Percentiles rank a stretch among this genome's conserved stretches.
Conservation (phyloP, 2,888 invertebrate species). For the Chrysomela aeneicollis region DNA sequence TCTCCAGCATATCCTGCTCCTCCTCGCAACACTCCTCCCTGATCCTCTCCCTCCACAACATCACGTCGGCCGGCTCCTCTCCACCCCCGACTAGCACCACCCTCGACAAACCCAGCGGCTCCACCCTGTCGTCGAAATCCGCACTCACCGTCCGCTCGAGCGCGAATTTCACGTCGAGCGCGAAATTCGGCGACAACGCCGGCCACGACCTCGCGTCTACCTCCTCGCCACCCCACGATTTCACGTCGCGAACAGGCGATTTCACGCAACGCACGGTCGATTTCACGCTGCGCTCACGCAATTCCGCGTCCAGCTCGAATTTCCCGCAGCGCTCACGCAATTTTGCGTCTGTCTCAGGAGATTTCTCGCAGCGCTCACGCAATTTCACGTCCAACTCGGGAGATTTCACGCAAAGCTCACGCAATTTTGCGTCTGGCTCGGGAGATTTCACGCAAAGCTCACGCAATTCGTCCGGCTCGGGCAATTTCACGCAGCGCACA, state of each 20-base stretch:
- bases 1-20: conserved; percentile 63
- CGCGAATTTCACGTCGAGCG: conserved; percentile 46
- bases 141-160: conserved; percentile 49
- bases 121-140: conserved; percentile 48
- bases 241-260: conserved; percentile 13
- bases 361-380: conserved; percentile 9
- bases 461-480: too few relatives aligned
- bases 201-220: neutral
- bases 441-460: too few relatives aligned
- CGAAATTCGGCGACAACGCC: conserved; percentile 11
- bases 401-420: too few relatives aligned
- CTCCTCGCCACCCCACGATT: neutral
- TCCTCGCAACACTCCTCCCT: conserved; percentile 64
- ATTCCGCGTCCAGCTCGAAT: too few relatives aligned
- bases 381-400: too few relatives aligned
- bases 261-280: neutral
- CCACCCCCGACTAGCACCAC: conserved; percentile 61
- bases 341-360: neutral
- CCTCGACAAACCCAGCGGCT: conserved; percentile 42
- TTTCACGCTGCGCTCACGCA: too few relatives aligned
- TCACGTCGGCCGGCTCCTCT: conserved; percentile 64
- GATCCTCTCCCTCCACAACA: conserved; percentile 65
- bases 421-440: too few relatives aligned
- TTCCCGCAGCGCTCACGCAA: neutral
- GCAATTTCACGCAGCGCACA: too few relatives aligned